Evolutionary conservation across 2,113 vertebrate species (phyloP), one percentile per base, ranked within the genome.

Genomic region (Urocynchramus pylzowi): DNA sequence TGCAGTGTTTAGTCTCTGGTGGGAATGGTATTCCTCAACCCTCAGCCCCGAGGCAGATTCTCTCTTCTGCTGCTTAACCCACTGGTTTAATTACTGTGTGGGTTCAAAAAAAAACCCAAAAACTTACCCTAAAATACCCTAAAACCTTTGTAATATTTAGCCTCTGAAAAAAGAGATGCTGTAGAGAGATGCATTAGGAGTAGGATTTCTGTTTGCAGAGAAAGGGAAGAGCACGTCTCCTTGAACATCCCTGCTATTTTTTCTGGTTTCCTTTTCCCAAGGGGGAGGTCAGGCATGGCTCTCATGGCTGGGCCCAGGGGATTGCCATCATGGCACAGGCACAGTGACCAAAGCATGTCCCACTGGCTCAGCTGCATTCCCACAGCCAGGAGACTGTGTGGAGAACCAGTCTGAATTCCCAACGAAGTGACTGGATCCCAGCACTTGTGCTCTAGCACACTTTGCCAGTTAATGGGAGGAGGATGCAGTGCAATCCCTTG

Each of bases 1-100:
- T 94, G 89, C 96, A 87, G 78, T 97, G 97, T 97, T 97, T 95
- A 96, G 96, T 97, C 95, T 97, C 97, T 91, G 75, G 83, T 76
- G 86, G 83, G 85, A 87, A 85, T 91, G 94, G 93, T 92, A 93
- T 96, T 97, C 93, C 87, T 69, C 45, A 90, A 87, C 64, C 53
- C 22, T 75, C 86, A 95, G 90, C 95, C 95, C 89, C 0, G 4
- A 70, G 95, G 95, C 94, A 87, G 93, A 75, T 84, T 91, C 77
- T 95, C 89, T 95, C 65, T 82, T 91, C 81, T 1, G 2, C 71
- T 85, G 54, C 89, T 95, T 92, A 95, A 91, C 70, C 90, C 60
- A 28, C 60, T 88, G 64, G 33, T 93, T 94, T 95, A 93, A 93
- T 94, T 84, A 83, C 59, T 50, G 44, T 78, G 49, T 69, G 89